Evolutionary conservation across 1,140 invertebrate genomes (phyloP), one percentile per base, ranked within the genome.

Genomic region (Maniola jurtina): DNA sequence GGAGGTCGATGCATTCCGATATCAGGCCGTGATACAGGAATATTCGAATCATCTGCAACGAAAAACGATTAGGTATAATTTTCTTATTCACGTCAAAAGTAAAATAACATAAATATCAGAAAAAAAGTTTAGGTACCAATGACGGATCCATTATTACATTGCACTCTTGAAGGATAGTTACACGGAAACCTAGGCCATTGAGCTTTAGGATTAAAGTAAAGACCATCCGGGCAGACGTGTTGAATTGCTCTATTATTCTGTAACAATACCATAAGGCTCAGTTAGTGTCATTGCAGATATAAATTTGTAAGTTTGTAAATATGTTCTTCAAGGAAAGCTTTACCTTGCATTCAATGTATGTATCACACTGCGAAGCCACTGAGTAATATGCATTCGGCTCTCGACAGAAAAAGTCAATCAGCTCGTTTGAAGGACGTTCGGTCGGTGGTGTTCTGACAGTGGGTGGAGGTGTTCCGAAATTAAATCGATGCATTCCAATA

Each of bases 261-360:
- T 42, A 79, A 80, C 57, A 56, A 64, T 54, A 40, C n/a, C 6
- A 36, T 48, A 25, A 42, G 56, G 13, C 25, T 15, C 42, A 13
- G 25, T 57, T 33, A 65, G 25, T 62, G n/a, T 38, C 4, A 36
- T 2, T 36, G 15, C 45, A 50, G n/a, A 11, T 35, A 11, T 6
- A 36, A 14, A 57, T 45, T 16, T 11, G 0, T 42, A 42, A 25
- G 2, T 3, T 2, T 9, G 0, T 38, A 7, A 38, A 2, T 38
- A 38, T 33, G 8, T 25, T 25, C 1, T 34, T 55, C 2, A 34
- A 55, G 1, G n/a, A 61, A 8, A 16, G 36, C 54, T 35, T 75
- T 80, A 86, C 84, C 68, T 72, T 75, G 73, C 84, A 86, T 77
- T 80, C 73, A 34, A 83, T 68, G 56, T 74, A 86, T 2, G 63